These are phyloP conservation scores for Tenualosa ilisha DNA, from an alignment of 2,797 vertebrate species.

Conservation along the genomic window DNA sequence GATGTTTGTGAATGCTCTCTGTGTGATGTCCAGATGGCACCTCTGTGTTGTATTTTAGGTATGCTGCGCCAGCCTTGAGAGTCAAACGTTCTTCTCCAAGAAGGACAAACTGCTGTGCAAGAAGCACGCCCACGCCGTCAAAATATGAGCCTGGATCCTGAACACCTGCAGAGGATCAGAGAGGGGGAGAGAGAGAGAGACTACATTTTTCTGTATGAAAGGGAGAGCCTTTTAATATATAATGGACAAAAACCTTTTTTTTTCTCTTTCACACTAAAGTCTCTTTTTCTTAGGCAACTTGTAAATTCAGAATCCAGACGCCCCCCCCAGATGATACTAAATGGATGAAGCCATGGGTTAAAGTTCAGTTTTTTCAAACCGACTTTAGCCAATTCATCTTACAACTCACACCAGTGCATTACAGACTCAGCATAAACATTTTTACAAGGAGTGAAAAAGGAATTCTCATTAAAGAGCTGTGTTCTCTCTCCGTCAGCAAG, in stretches of 20 bases:
- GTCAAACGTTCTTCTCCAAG: conserved; percentile 96
- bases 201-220: conserved; percentile 30
- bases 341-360: conserved; percentile 10
- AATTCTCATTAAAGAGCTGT: background rate
- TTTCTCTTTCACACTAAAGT: background rate
- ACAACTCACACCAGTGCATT: background rate
- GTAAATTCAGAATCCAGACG: conserved; percentile 9
- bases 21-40: conserved; percentile 27
- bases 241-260: background rate
- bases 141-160: conserved; percentile 84
- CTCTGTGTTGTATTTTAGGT: conserved; percentile 74
- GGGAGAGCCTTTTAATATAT: conserved; percentile 7
- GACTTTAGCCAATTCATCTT: background rate
- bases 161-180: conserved; percentile 43
- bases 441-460: background rate
- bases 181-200: conserved; percentile 28
- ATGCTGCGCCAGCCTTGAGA: conserved; percentile 88
- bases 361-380: conserved; percentile 1
- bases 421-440: background rate
- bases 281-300: background rate
- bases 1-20: background rate
- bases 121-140: conserved; percentile 92
- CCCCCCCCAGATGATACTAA: background rate
- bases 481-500: background rate
- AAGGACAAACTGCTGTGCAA: conserved; percentile 98